Base-by-base conservation (phyloP, 2,888 invertebrate species). In the Drosophila borealis region DNA sequence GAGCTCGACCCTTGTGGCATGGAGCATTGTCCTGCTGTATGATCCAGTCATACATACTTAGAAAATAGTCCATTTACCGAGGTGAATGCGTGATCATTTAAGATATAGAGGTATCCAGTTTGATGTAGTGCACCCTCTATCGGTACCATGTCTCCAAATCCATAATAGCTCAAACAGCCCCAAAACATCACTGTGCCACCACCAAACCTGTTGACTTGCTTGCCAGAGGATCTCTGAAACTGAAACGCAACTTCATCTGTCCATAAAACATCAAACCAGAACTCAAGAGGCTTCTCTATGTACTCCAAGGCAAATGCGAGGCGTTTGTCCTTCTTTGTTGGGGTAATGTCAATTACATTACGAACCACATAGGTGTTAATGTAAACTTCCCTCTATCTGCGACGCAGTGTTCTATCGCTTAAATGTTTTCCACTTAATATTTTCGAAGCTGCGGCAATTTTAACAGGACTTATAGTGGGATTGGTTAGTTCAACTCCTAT, bases 51-150 rank as follows among this genome's bases (percentile, higher is more conserved):
- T 56, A 2, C 21, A 5, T 17, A 17, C 17, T 17, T 17, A 17
- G 17, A 17, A 17, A 17, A 17, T 17, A 17, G 17, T 17, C 17
- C 17, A 17, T 56, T 56, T 46, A 2, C 37, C 17, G 56, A 46
- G 2, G 48, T 48, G 13, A 57, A 48, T 11, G 39, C 42, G 33
- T 57, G 57, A 25, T 57, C 57, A 42, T 57, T 49, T 49, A 45
- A 11, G n/a, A 56, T 56, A 37, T 45, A 25, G 56, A 46, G 45
- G 46, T 56, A 56, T 46, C 39, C 48, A 11, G 11, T 33, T 33
- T 33, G 33, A 10, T 33, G 2, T 10, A 33, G 10, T 33, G 33
- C 10, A 8, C 9, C 33, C 10, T 33, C 33, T 10, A 9, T 4
- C 21, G 21, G 21, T 21, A 21, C 21, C 21, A 59, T 33, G n/a